Conservation (phyloP, 2,888 invertebrate genomes). For the Zeuzera pyrina region DNA sequence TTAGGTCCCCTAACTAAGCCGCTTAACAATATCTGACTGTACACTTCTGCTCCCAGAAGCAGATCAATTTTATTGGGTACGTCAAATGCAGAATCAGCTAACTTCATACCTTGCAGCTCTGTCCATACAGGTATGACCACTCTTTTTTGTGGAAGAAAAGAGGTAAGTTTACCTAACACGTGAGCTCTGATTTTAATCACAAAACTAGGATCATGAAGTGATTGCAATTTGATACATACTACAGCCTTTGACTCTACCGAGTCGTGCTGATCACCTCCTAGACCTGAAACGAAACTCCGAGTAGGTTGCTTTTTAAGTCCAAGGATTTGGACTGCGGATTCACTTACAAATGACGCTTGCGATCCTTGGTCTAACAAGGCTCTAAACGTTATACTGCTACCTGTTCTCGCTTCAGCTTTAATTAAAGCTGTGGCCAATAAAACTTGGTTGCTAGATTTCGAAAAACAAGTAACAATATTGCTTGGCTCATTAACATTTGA, state of each 20-base stretch:
- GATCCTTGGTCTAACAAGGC: too few relatives aligned
- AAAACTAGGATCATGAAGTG: constrained; percentile 9
- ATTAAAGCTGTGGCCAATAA: too few relatives aligned
- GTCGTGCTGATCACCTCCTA: constrained; percentile 13
- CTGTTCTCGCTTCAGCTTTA: too few relatives aligned
- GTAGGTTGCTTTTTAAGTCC: too few relatives aligned
- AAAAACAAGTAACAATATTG: too few relatives aligned
- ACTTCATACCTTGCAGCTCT: neutral
- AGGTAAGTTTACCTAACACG: constrained; percentile 12
- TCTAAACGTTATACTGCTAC: too few relatives aligned
- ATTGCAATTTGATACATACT: constrained; percentile 13
- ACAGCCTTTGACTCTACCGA: constrained; percentile 7
- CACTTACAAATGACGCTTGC: too few relatives aligned
- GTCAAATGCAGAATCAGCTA: constrained; percentile 9
- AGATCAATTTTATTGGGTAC: constrained; percentile 12
- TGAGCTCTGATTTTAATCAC: constrained; percentile 12
- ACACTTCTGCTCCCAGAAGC: constrained; percentile 9
- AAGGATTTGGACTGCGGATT: too few relatives aligned
- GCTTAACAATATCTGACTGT: constrained; percentile 8
- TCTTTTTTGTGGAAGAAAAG: constrained; percentile 7
- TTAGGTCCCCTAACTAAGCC: constrained; percentile 10
- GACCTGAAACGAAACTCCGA: constrained; percentile 10
- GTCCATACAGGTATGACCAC: constrained; percentile 4
- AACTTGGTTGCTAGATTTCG: too few relatives aligned
- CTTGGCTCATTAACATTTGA: too few relatives aligned